Evolutionary conservation across 2,888 invertebrate genomes (phyloP), one percentile per base, ranked within the genome.

Genomic region (Pilophorus perplexus): DNA sequence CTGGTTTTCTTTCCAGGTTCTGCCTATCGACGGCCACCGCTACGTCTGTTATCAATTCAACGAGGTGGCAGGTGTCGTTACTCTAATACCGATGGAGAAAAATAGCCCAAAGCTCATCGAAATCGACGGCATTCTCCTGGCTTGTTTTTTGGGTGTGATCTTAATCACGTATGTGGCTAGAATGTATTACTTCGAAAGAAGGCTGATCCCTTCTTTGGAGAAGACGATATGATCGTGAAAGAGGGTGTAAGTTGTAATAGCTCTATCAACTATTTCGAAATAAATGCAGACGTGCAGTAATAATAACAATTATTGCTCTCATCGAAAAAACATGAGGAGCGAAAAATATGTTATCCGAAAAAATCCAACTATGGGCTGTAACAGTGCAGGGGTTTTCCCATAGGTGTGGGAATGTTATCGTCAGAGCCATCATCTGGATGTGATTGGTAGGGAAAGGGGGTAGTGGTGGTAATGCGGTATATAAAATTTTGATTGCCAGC

Each of bases 401-500:
- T n/a, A 48, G 48, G 48, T 22, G 57, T 20, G 40, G 40, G 40
- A 38, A 57, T 20, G 38, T 22, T 38, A 57, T 38, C 40, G 57
- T 23, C 28, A 12, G n/a, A 16, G 38, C 57, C 57, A 37, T 57
- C 57, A 57, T 57, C 40, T 23, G 40, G 38, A 57, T 40, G 57
- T 40, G 57, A 57, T 57, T 57, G 38, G 57, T 40, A 38, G 40
- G 57, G 25, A 57, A 57, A 57, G 57, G 38, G 10, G 40, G 38
- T 38, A 12, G 57, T 57, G 40, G 38, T 38, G n/a, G 57, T 57
- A 57, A 57, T 57, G 18, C 57, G 57, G 57, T 57, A 57, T 57
- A 57, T 57, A 57, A 57, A 57, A 57, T 57, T 57, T 57, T 57
- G 57, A 57, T 57, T 57, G 57, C 57, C 57, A 10, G 18, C 57